Evolutionary conservation across 2,113 vertebrate species (phyloP).

Genomic region (Etheostoma spectabile): DNA sequence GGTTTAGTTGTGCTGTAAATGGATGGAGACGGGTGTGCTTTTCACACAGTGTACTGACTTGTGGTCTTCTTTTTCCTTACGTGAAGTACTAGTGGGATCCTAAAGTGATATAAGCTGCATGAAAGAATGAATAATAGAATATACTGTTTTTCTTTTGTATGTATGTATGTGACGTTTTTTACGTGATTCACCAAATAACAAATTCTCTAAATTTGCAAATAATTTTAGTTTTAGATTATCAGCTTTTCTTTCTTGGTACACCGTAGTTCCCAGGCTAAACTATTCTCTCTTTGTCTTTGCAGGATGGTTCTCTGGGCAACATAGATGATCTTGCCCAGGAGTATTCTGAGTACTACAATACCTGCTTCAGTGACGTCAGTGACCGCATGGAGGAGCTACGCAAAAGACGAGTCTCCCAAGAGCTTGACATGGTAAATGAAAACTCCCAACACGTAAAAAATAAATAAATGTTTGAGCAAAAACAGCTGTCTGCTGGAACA

Average conservation of each 20-base stretch:
- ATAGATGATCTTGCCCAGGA: conserved; percentile 98
- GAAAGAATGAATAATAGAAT: neutral
- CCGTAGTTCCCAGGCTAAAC: conserved; percentile 24
- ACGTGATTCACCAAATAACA: neutral
- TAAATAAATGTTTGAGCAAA: neutral
- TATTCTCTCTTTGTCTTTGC: conserved; percentile 33
- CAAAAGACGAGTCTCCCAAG: conserved; percentile 92
- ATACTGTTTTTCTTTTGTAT: neutral
- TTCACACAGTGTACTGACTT: neutral
- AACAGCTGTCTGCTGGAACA: neutral
- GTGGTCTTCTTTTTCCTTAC: neutral
- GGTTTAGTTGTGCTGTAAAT: conserved; percentile 18
- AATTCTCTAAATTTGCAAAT: neutral
- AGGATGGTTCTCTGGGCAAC: conserved; percentile 98
- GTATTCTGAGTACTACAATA: conserved; percentile 98
- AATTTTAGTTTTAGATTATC: neutral
- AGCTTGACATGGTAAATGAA: conserved; percentile 90
- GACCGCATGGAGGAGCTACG: conserved; percentile 98
- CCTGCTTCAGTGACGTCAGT: conserved; percentile 93
- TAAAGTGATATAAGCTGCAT: neutral
- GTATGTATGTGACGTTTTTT: neutral
- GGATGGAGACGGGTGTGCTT: neutral
- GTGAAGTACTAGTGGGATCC: conserved; percentile 2
- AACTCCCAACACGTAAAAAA: neutral
- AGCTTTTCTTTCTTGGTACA: conserved; percentile 14